phyloP scores from a whole-genome alignment of 2,113 vertebrate genomes.

The Oostethus manadensis region DNA sequence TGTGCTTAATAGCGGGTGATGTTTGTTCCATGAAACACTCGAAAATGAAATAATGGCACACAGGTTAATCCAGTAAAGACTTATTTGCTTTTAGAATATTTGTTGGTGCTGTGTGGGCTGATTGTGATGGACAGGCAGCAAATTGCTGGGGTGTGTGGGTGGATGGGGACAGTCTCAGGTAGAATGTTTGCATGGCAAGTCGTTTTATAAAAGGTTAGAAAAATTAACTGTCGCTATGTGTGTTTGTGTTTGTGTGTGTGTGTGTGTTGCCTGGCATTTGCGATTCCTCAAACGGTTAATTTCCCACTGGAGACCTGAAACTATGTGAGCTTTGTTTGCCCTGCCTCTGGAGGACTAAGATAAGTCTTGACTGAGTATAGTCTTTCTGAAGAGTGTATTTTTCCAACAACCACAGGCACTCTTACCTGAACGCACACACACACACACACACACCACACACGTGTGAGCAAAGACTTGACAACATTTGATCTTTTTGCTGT shows the following conservation, averaged over 20 bases:
- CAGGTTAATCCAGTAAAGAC: conserved; percentile 1
- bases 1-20: conserved; percentile 3
- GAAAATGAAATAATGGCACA: conserved; percentile 11
- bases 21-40: conserved; percentile 11
- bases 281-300: conserved; percentile 68
- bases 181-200: conserved; percentile 55
- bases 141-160: conserved; percentile 43
- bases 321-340: conserved; percentile 64
- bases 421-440: conserved; percentile 17
- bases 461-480: not conserved
- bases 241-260: conserved; percentile 18
- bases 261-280: conserved; percentile 52
- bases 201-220: conserved; percentile 59
- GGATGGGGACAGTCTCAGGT: conserved; percentile 47
- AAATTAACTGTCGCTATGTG: conserved; percentile 62
- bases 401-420: conserved; percentile 27
- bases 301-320: conserved; percentile 65
- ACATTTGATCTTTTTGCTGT: conserved; percentile 40
- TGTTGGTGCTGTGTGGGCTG: conserved; percentile 42
- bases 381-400: conserved; percentile 49
- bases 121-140: conserved; percentile 39
- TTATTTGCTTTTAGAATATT: conserved; percentile 31
- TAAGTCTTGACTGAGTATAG: conserved; percentile 66
- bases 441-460: conserved; percentile 10
- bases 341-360: conserved; percentile 65